Percentiles rank a stretch among this genome's conserved stretches.
Evolutionary conservation across 2,888 invertebrate genomes (phyloP).

Genomic region (Leptopilina syphax): DNA sequence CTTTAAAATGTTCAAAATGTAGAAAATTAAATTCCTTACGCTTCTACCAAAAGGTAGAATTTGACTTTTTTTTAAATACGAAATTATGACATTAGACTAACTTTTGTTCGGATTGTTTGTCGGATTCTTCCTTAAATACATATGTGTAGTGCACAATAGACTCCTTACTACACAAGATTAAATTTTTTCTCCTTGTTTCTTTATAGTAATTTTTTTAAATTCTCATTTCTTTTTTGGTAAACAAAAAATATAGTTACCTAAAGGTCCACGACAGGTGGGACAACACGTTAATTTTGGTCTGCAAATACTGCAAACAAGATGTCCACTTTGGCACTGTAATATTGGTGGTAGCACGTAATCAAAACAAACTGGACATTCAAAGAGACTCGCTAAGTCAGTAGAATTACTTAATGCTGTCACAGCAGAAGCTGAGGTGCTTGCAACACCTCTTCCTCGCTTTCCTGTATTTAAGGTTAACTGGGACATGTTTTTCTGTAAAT

Average conservation of each 20-base stretch:
- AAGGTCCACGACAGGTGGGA: constrained; percentile 97
- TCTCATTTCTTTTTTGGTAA: not conserved
- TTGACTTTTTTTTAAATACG: no score
- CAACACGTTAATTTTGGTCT: constrained; percentile 97
- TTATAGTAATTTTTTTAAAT: no score
- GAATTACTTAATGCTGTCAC: constrained; percentile 84
- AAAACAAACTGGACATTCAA: constrained; percentile 98
- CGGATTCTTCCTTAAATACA: no score
- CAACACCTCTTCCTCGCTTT: constrained; percentile 73
- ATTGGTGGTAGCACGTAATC: constrained; percentile 99
- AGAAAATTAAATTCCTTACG: no score
- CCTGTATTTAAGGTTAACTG: constrained; percentile 73
- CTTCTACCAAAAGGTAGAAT: no score
- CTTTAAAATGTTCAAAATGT: no score
- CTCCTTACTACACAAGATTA: no score
- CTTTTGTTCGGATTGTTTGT: no score
- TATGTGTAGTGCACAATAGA: no score
- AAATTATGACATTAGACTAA: no score
- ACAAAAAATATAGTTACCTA: constrained; percentile 78
- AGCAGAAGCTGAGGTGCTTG: constrained; percentile 77
- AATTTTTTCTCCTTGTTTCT: no score
- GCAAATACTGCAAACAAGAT: constrained; percentile 98
- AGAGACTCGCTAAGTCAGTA: constrained; percentile 92
- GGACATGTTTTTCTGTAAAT: constrained; percentile 67
- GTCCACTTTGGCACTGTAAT: constrained; percentile 98